Base-by-base conservation (phyloP, 2,113 vertebrate species). In the Pantherophis guttatus region DNA sequence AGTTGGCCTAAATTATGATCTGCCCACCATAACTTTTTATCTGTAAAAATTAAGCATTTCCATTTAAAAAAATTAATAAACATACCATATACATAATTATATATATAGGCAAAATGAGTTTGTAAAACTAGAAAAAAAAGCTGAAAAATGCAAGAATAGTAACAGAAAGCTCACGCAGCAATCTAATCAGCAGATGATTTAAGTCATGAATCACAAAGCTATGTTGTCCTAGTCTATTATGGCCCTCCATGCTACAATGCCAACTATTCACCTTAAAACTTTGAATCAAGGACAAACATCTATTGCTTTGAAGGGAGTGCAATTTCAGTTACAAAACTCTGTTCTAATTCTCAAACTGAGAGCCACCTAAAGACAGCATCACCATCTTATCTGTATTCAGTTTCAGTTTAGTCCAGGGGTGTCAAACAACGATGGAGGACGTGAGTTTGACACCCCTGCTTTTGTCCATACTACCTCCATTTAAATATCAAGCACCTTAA, bases 11-110 rank as follows among this genome's bases (percentile, higher is more conserved):
- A 98, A 88, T 99, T 99, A 94, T 99, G 99, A 92, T 99, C 99
- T 75, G 99, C 98, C 99, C 99, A 99, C 99, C 99, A 99, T 9
- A 99, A 97, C 94, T 99, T 99, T 89, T 98, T 98, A 96, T 99
- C 99, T 99, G 97, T 1, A 93, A 97, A 97, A 94, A 90, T 90
- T 24, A 90, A 33, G 86, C 75, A 81, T 3, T 86, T 33, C 2
- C 24, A 57, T 19, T 24, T 7, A 0, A 93, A 86, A 2, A 12
- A 53, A 94, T 86, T 92, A 19, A 95, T 57, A 4, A 91, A 2
- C 89, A 81, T 91, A 1, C 8, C 4, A 29, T 33, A 65, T 87
- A 53, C 52, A 92, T 87, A 29, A 7, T 12, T 17, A 70, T 10
- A 39, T 53, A 15, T 48, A 48, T 48, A 48, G 4, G 0, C 17